Evolutionary conservation across 2,113 vertebrate genomes (phyloP).

Genomic region (Neolamprologus cancellatus): DNA sequence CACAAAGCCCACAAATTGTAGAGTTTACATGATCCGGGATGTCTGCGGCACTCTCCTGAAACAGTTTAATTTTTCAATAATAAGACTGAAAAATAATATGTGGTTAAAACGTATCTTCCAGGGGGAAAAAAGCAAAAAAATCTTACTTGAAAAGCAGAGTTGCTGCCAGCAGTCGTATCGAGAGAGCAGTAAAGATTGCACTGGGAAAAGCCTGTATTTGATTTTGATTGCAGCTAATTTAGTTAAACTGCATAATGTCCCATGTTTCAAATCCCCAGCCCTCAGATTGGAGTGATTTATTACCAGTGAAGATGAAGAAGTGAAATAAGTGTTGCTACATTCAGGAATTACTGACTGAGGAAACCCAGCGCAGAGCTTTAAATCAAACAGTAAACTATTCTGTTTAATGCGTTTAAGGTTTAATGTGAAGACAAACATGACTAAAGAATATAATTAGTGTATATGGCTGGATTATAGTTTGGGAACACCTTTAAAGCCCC

Average conservation of each 20-base stretch:
- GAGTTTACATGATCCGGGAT: neutral
- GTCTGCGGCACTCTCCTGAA: neutral
- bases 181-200: neutral
- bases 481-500: neutral
- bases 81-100: neutral
- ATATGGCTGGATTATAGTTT: neutral
- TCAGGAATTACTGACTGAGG: neutral
- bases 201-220: neutral
- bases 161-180: neutral
- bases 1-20: neutral
- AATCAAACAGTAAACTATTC: neutral
- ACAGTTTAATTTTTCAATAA: neutral
- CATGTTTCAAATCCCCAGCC: neutral
- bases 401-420: neutral
- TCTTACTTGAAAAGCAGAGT: neutral
- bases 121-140: neutral
- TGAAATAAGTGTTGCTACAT: neutral
- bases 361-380: neutral
- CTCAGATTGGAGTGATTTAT: neutral
- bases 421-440: neutral
- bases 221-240: constrained; percentile 7
- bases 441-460: neutral
- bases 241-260: neutral
- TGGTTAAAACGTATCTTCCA: neutral
- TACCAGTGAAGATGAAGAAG: neutral